Evolutionary conservation across 2,888 invertebrate species (phyloP), one percentile per base, ranked within the genome.

Genomic region (Leptothorax acervorum): DNA sequence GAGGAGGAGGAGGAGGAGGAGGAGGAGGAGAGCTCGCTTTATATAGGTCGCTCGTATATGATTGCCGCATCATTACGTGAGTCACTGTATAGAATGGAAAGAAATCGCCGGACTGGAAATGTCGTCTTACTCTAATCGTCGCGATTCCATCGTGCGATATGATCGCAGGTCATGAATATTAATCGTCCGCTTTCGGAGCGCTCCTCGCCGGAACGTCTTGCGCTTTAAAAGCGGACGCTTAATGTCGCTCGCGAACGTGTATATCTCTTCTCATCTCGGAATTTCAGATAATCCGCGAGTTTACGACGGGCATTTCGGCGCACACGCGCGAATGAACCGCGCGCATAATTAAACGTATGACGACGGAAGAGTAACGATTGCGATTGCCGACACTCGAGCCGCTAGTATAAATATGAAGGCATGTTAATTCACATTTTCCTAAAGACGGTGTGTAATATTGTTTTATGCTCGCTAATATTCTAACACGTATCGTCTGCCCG

Each of bases 71-170:
- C 85, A 83, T 87, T 87, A 87, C 85, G 79, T 87, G 87, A 88
- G 88, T 88, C 88, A 88, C 57, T 48, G 65, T 45, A 73, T 86
- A 68, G 81, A 87, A 83, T 83, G 87, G 81, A 85, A 86, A 85
- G 85, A 87, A 85, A 87, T 87, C 85, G 74, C 57, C 42, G 68
- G 78, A 66, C 66, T 84, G 73, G 84, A 82, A 88, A 88, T 76
- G 84, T 88, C 88, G 84, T 76, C 76, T 83, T 82, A 76, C 68
- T 66, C 63, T 84, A 78, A 82, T 85, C 75, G 85, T 70, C 74
- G 28, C 71, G 55, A 23, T 23, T 23, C 55, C 60, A 18, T 60
- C 85, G 63, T 35, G 81, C 71, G 82, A 87, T 82, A 78, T 71
- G 79, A 87, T 87, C 85, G 65, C 57, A 23, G 57, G 62, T 81